phyloP scores from a whole-genome alignment of 2,113 vertebrate genomes.

The Oryzias melastigma region DNA sequence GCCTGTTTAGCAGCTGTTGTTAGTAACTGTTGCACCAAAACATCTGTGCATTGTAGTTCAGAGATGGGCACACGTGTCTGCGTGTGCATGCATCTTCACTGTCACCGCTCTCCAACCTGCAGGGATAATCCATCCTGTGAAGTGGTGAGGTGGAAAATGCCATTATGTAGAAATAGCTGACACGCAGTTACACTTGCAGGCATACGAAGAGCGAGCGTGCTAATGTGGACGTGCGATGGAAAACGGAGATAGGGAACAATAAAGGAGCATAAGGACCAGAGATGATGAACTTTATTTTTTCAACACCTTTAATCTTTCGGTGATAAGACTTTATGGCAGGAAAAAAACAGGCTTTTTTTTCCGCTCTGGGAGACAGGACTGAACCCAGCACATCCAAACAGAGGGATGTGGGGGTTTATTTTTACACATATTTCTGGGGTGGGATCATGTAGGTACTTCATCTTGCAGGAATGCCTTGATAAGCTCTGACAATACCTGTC shows the following conservation, averaged over 20 bases:
- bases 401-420: too few relatives aligned
- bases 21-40: slow-evolving; percentile 27
- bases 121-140: slow-evolving; percentile 72
- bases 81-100: slow-evolving; percentile 26
- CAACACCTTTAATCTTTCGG: slow-evolving; percentile 63
- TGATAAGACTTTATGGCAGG: slow-evolving; percentile 41
- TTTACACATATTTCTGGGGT: too few relatives aligned
- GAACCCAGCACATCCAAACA: too few relatives aligned
- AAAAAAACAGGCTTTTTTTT: slow-evolving; percentile 2
- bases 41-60: slow-evolving; percentile 27
- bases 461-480: too few relatives aligned
- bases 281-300: slow-evolving; percentile 53
- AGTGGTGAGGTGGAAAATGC: slow-evolving; percentile 71
- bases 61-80: slow-evolving; percentile 3
- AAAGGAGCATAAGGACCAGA: slow-evolving; percentile 23
- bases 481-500: too few relatives aligned
- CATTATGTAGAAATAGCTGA: slow-evolving; percentile 72
- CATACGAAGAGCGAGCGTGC: slow-evolving; percentile 25
- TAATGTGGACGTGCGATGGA: neutral
- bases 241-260: slow-evolving; percentile 43
- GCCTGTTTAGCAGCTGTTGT: slow-evolving; percentile 15
- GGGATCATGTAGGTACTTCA: too few relatives aligned
- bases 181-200: slow-evolving; percentile 55
- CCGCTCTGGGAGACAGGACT: neutral
- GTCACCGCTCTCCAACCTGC: slow-evolving; percentile 64